A percentile compares a stretch with the other conserved stretches of the same genome.
Conservation (phyloP, 2,113 vertebrate species). For the Coracopsis vasa region DNA sequence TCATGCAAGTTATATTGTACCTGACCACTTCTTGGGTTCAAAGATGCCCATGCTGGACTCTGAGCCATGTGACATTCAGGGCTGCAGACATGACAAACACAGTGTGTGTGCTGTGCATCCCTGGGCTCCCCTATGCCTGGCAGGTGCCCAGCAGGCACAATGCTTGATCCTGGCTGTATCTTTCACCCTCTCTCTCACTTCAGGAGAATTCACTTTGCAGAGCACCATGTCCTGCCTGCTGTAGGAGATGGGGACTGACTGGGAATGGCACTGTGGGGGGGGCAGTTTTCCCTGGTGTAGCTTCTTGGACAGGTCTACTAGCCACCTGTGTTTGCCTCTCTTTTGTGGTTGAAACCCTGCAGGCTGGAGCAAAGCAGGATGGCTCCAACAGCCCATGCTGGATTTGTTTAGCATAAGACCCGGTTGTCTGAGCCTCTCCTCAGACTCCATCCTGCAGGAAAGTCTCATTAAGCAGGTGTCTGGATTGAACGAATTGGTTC, state of each 20-base stretch:
- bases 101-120: not conserved
- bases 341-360: not conserved
- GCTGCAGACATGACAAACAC: not conserved
- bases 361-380: not conserved
- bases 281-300: not conserved
- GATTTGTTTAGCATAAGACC: not conserved
- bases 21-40: not conserved
- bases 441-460: not conserved
- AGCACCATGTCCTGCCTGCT: not conserved
- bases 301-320: not conserved
- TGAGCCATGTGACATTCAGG: not conserved
- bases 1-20: not conserved
- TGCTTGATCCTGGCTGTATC: not conserved
- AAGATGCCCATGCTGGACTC: not conserved
- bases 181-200: not conserved
- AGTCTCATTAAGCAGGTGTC: not conserved
- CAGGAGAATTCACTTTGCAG: not conserved
- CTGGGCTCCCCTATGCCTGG: not conserved
- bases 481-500: not conserved
- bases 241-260: not conserved
- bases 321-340: not conserved
- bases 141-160: not conserved
- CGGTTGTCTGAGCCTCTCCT: not conserved
- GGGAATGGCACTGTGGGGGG: fast-evolving
- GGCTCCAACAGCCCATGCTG: not conserved